A percentile compares a stretch with the other conserved stretches of the same genome.
Evolutionary conservation across 2,797 vertebrate genomes (phyloP).

Genomic region (Pseudopleuronectes americanus): DNA sequence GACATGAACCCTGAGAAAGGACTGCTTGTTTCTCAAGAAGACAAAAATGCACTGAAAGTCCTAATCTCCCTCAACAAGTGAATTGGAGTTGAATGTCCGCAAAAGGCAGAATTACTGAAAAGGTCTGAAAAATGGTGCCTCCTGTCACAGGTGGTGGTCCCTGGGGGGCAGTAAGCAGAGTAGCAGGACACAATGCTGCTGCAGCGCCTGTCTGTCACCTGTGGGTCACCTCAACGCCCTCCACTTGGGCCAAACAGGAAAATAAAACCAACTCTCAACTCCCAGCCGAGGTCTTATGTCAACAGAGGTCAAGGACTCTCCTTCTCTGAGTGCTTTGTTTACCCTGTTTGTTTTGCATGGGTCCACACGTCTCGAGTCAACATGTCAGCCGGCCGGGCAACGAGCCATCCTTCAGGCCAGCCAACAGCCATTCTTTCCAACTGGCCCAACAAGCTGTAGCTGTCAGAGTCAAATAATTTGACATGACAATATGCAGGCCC

Average conservation of each 20-base stretch:
- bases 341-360: conserved; percentile 81
- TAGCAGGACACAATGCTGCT: conserved; percentile 50
- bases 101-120: conserved; percentile 29
- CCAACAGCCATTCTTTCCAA: conserved; percentile 33
- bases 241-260: conserved; percentile 63
- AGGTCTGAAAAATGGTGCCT: conserved; percentile 25
- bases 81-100: conserved; percentile 48
- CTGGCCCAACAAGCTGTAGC: conserved; percentile 88
- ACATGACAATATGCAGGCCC: conserved; percentile 95
- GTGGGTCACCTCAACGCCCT: conserved; percentile 51
- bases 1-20: conserved; percentile 41
- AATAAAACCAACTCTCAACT: conserved; percentile 51
- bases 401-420: conserved; percentile 65
- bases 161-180: conserved; percentile 61
- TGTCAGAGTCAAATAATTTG: conserved; percentile 96
- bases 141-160: conserved; percentile 41
- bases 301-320: conserved; percentile 80
- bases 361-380: conserved; percentile 59
- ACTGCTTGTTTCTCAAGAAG: background rate
- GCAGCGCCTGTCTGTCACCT: conserved; percentile 58
- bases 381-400: conserved; percentile 64
- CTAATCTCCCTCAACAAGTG: conserved; percentile 40
- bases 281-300: conserved; percentile 60
- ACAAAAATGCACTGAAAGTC: conserved; percentile 2
- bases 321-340: conserved; percentile 67